Base-by-base conservation (phyloP, 2,888 invertebrate species). In the Norana najaformis region DNA sequence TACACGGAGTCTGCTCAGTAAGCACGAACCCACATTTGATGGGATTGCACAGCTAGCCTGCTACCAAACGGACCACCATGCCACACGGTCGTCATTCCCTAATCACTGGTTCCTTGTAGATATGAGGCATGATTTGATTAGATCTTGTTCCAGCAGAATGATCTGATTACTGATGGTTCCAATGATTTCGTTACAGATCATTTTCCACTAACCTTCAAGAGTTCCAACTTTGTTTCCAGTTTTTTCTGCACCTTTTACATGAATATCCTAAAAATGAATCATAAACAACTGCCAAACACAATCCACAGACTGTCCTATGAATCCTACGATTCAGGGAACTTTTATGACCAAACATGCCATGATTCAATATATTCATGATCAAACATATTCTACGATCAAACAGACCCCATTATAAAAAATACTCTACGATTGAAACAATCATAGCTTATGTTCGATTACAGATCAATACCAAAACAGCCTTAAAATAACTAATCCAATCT, bases 11-110 rank as follows among this genome's bases (percentile, higher is more conserved):
- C 47, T 47, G 47, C 23, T 47, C 47, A 47, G 47, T 23, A 47
- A 23, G 23, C 23, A 5, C 20, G 23, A 41, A 47, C 47, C 23
- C 23, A 11, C 47, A 93, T 93, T 95, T 98, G 98, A 38, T 98
- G 96, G n/a, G 91, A 97, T 97, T 93, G 97, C 96, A 83, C 96
- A 69, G 8, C n/a, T n/a, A 69, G 69, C 3, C 30, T 11, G 13
- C 69, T n/a, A 69, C 69, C 69, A 69, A n/a, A 47, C 47, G n/a
- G 69, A 69, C 30, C n/a, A 69, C 11, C 8, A n/a, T 69, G n/a
- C 8, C 69, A 69, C n/a, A 69, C 69, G 13, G 11, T n/a, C 30
- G n/a, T 69, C 69, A 69, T n/a, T 69, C n/a, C n/a, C n/a, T n/a
- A 69, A 69, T 30, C 69, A 69, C 69, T 69, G 30, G 8, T 69